A percentile compares a stretch with the other conserved stretches of the same genome.
These are phyloP conservation scores for Setophaga kirtlandii DNA, from an alignment of 2,113 vertebrate genomes.

Conservation along the genomic window DNA sequence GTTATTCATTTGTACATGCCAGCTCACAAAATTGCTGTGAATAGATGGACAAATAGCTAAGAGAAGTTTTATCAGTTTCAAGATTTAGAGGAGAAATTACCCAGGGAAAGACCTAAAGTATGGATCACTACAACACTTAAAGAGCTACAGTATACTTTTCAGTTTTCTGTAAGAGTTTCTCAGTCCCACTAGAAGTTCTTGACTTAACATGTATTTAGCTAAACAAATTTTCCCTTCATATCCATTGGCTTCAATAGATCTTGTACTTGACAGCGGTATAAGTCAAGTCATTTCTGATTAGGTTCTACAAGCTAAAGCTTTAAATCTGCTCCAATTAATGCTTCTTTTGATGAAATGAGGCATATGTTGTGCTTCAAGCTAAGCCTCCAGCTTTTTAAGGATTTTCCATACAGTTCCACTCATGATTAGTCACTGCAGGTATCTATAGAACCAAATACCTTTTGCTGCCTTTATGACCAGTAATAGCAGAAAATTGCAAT, in stretches of 20 bases:
- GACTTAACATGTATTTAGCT: background rate
- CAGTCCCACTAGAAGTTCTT: background rate
- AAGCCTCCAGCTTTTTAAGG: background rate
- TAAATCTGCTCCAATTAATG: background rate
- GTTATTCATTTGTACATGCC: conserved; percentile 19
- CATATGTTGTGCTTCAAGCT: background rate
- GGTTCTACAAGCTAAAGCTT: background rate
- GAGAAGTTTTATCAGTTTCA: background rate
- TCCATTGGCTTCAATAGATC: background rate
- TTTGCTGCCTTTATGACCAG: background rate
- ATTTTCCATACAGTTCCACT: background rate
- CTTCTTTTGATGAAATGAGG: conserved; percentile 1
- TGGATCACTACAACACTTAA: background rate
- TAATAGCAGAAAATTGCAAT: background rate
- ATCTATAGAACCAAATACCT: background rate
- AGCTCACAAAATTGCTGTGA: background rate
- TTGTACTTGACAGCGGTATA: background rate
- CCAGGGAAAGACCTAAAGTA: background rate
- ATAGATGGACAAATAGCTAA: background rate
- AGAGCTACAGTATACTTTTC: background rate
- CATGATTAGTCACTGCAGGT: background rate
- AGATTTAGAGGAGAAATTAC: background rate
- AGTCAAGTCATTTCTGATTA: conserved; percentile 1
- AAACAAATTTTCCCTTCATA: background rate
- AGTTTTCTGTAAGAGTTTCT: background rate